Evolutionary conservation across 2,113 vertebrate genomes (phyloP), one percentile per base, ranked within the genome.

Genomic region (Natator depressus): DNA sequence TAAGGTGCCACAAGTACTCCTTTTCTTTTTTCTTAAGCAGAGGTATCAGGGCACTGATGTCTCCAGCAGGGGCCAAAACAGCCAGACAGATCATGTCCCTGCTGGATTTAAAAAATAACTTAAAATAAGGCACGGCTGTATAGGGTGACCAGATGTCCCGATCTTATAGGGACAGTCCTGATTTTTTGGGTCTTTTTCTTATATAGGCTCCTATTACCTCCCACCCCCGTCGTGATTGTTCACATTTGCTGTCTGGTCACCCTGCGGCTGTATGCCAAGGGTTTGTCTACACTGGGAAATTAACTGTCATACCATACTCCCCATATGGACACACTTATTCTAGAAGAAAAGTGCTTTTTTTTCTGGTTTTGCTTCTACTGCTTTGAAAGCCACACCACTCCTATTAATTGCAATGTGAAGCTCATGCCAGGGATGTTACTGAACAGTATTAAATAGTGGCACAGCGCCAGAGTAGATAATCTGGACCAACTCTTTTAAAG

Each of bases 361-460:
- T 20, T 42, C 10, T 42, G 72, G 20, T 16, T 35, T 65, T 25
- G 38, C 38, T 25, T 25, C 57, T 59, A 85, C 11, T 62, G 54
- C 90, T 89, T 84, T 91, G 82, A 76, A 91, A 94, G 35, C 22
- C 29, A 89, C 1, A 4, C 35, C 11, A 5, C 46, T 94, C 87
- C 50, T 93, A 42, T 84, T 95, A 87, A 90, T 49, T 90, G 80
- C 55, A 29, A 59, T 55, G 49, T 84, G 93, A 91, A 54, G 89
- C 90, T 91, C 78, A 65, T 94, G 80, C 87, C 80, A 78, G 55
- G 87, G 84, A 55, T 51, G 80, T 94, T 95, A 85, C 80, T 78
- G 90, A 22, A 42, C 72, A 76, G 6, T 46, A 49, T 8, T 57
- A 78, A 55, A 75, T 47, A 87, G 49, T 85, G 88, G 93, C 72